Conservation (phyloP, 1,140 invertebrate species). For the Ips nitidus region DNA sequence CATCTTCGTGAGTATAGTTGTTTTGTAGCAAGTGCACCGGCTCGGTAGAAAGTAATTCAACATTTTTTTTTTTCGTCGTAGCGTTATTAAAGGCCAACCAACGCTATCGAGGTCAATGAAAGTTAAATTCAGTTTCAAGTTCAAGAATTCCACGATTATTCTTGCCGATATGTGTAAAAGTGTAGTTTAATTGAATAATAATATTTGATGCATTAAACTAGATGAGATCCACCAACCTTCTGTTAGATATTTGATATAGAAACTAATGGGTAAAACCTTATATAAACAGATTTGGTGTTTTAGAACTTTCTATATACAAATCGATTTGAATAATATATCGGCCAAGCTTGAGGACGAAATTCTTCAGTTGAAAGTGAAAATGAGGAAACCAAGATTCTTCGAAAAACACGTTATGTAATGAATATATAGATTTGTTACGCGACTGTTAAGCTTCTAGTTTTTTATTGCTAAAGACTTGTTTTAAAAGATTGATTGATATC, state of each 20-base stretch:
- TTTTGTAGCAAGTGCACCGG: slow-evolving; percentile 18
- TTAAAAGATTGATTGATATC: too few relatives aligned
- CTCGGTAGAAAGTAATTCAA: slow-evolving; percentile 6
- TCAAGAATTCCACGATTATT: slow-evolving; percentile 4
- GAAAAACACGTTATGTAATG: not conserved
- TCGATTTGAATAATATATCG: slow-evolving; percentile 4
- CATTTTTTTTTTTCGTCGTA: slow-evolving; percentile 1
- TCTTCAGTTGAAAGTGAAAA: slow-evolving; percentile 13
- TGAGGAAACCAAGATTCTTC: slow-evolving; percentile 3
- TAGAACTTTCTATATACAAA: slow-evolving; percentile 7
- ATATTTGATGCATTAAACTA: too few relatives aligned
- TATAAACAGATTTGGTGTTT: not conserved
- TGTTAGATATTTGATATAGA: not conserved
- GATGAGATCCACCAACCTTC: not conserved
- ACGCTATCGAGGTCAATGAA: slow-evolving; percentile 8
- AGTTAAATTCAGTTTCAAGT: slow-evolving; percentile 9
- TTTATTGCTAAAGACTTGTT: too few relatives aligned
- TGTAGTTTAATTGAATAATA: too few relatives aligned
- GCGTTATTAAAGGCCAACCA: not conserved
- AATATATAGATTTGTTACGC: too few relatives aligned
- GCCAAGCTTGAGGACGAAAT: not conserved
- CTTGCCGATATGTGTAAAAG: not conserved
- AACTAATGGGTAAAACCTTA: not conserved
- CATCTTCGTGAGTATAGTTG: slow-evolving; percentile 66
- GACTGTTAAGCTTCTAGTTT: too few relatives aligned